Percentiles rank a stretch among this genome's conserved stretches.
These are phyloP conservation scores for Molorchus minor DNA, from an alignment of 2,888 invertebrate genomes.

Conservation along the genomic window DNA sequence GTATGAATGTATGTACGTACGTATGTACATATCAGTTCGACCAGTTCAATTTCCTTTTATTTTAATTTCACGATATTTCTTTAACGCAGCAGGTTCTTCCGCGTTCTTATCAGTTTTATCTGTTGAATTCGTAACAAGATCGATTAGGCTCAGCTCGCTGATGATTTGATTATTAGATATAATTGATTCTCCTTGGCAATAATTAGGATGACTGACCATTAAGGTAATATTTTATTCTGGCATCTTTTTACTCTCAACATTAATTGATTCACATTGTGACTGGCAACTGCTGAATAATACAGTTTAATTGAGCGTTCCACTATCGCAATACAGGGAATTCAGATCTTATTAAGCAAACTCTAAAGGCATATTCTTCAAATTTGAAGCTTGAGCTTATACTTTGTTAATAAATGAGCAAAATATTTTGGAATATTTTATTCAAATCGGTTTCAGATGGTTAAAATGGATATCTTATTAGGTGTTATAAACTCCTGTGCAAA, in stretches of 20 bases:
- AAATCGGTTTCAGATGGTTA: too few species aligned
- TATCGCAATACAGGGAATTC: slow-evolving; percentile 14
- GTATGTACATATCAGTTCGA: slow-evolving; percentile 4
- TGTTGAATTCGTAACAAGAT: slow-evolving; percentile 26
- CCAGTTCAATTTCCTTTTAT: neutral
- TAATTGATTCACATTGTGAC: slow-evolving; percentile 32
- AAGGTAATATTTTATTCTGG: slow-evolving; percentile 29
- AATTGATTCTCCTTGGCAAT: slow-evolving; percentile 35
- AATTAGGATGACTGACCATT: slow-evolving; percentile 34
- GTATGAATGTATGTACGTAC: slow-evolving; percentile 16
- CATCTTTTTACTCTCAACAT: slow-evolving; percentile 26
- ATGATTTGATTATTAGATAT: slow-evolving; percentile 32
- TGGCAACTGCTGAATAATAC: slow-evolving; percentile 29
- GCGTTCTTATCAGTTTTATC: slow-evolving; percentile 6
- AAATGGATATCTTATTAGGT: too few species aligned
- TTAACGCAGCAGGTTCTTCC: slow-evolving; percentile 4
- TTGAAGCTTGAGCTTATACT: too few species aligned
- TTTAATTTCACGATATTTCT: slow-evolving; percentile 4
- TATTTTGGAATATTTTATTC: too few species aligned
- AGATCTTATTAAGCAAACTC: too few species aligned
- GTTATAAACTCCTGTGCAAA: too few species aligned
- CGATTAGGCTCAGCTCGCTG: slow-evolving; percentile 29
- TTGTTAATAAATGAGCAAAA: too few species aligned
- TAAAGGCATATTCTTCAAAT: too few species aligned
- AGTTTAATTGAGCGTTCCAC: slow-evolving; percentile 28